A percentile compares a stretch with the other conserved stretches of the same genome.
phyloP scores from a whole-genome alignment of 2,113 vertebrate genomes.

The Cyrtonyx montezumae region DNA sequence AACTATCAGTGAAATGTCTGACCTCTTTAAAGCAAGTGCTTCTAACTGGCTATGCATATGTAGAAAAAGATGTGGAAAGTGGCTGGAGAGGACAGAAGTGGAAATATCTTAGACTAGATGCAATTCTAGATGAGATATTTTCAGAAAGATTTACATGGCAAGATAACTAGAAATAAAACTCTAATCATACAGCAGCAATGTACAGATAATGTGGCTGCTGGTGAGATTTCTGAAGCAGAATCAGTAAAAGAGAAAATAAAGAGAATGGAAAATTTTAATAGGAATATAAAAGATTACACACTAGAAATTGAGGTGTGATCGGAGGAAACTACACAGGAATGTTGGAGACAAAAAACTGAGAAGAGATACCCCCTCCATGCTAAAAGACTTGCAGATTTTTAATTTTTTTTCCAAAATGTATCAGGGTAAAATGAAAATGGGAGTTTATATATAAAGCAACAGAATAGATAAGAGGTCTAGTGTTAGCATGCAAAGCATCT shows the following conservation, averaged over 20 bases:
- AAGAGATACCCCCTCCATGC: neutral
- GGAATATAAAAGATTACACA: neutral
- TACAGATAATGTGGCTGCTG: neutral
- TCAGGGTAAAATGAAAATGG: neutral
- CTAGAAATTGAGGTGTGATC: neutral
- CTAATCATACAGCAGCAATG: neutral
- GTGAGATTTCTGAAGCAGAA: neutral
- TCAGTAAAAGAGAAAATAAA: neutral
- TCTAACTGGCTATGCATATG: neutral
- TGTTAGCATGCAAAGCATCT: neutral
- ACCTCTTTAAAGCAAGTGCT: neutral
- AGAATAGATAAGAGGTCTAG: neutral
- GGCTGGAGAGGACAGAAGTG: neutral
- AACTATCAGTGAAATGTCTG: neutral
- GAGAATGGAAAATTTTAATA: neutral
- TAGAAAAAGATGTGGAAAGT: neutral
- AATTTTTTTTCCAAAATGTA: neutral
- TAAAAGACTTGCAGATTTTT: neutral
- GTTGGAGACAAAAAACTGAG: neutral
- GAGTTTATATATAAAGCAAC: neutral
- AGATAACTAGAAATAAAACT: conserved; percentile 25
- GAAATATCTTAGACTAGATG: neutral
- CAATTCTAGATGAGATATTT: neutral
- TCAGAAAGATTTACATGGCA: neutral
- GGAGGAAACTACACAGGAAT: neutral